Evolutionary conservation across 2,113 vertebrate species (phyloP).

Genomic region (Heloderma charlesbogerti): DNA sequence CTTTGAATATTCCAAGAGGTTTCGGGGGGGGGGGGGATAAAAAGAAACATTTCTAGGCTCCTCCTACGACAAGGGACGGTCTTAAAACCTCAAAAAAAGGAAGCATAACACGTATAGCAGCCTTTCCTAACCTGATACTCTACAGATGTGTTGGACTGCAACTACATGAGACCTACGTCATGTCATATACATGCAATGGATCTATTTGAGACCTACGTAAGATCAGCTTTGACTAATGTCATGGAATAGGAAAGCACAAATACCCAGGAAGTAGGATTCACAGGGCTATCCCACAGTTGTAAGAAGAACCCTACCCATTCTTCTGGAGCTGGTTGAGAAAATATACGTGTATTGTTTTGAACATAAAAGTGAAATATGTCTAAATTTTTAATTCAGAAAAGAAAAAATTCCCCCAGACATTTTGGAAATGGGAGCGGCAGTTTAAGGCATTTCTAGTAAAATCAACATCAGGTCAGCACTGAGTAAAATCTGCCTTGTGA

Average conservation of each 20-base stretch:
- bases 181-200: too few relatives aligned
- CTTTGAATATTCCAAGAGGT: neutral
- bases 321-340: neutral
- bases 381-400: neutral
- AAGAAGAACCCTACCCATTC: neutral
- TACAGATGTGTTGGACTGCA: too few relatives aligned
- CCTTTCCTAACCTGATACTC: too few relatives aligned
- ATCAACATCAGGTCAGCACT: neutral
- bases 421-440: neutral
- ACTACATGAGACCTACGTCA: too few relatives aligned
- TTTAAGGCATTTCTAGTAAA: neutral
- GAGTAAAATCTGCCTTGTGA: neutral
- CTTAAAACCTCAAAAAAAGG: slow-evolving; percentile 16
- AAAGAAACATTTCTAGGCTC: neutral
- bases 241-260: too few relatives aligned
- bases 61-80: slow-evolving; percentile 41
- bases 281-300: neutral
- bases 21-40: neutral
- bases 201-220: too few relatives aligned
- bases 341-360: neutral
- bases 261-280: too few relatives aligned
- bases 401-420: too few relatives aligned
- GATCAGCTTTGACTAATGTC: too few relatives aligned
- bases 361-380: neutral
- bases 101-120: too few relatives aligned